Percentiles rank a stretch among this genome's conserved stretches.
phyloP scores from a whole-genome alignment of 2,797 vertebrate genomes.

The Alcedo quadribrachys region DNA sequence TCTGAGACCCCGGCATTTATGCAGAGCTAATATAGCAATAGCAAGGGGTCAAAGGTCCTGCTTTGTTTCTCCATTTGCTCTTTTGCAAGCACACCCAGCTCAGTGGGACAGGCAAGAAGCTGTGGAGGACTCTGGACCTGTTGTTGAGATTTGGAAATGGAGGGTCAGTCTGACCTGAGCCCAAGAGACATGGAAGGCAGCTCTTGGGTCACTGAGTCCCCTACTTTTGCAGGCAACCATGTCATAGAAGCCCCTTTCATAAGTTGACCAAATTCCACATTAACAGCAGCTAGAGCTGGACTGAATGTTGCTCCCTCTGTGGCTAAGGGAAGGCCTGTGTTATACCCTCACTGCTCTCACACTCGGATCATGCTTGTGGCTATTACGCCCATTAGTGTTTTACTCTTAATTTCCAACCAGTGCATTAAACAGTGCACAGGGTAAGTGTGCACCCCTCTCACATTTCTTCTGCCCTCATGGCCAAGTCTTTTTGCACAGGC shows the following conservation, averaged over 20 bases:
- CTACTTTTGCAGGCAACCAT: background rate
- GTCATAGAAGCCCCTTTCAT: constrained; percentile 44
- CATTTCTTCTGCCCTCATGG: background rate
- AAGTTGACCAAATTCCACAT: constrained; percentile 11
- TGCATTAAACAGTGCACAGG: background rate
- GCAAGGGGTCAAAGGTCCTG: constrained; percentile 45
- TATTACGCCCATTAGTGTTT: background rate
- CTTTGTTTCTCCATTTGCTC: constrained; percentile 48
- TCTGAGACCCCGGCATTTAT: background rate
- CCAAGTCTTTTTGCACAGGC: background rate
- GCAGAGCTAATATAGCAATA: constrained; percentile 41
- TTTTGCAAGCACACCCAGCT: constrained; percentile 54
- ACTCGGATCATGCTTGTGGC: background rate
- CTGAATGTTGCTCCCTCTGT: background rate
- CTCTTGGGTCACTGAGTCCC: constrained; percentile 54
- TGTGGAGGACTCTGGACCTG: constrained; percentile 54
- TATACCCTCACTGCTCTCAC: background rate
- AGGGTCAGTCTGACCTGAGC: constrained; percentile 49
- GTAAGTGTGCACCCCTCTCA: background rate
- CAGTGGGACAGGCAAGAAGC: constrained; percentile 26
- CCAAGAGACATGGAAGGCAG: constrained; percentile 25
- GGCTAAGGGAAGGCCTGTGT: background rate
- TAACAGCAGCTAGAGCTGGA: background rate
- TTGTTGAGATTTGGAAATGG: constrained; percentile 49
- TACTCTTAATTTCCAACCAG: background rate